Evolutionary conservation across 2,888 invertebrate genomes (phyloP).

Genomic region (Pterostichus madidus): DNA sequence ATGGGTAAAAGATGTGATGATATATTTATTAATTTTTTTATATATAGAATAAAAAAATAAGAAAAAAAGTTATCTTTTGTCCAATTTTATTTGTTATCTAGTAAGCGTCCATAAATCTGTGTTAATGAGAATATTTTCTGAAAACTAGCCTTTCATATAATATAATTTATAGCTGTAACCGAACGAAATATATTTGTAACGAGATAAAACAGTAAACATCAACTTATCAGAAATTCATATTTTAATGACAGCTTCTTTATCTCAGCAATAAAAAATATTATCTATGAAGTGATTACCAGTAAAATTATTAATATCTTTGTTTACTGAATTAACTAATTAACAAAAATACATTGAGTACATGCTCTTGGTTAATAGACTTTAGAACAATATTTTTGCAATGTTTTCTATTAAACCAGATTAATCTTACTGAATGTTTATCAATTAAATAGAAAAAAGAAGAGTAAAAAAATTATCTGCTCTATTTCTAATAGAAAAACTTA

Average conservation of each 20-base stretch:
- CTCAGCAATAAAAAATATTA: conserved; percentile 32
- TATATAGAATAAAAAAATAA: too few species aligned
- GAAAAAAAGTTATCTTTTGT: too few species aligned
- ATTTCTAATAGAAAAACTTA: conserved; percentile 3
- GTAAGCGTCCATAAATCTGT: conserved; percentile 11
- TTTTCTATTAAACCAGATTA: conserved; percentile 15
- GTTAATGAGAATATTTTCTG: not conserved
- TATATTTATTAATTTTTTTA: too few species aligned
- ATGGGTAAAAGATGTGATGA: too few species aligned
- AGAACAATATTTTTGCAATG: conserved; percentile 45
- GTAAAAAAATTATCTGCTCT: conserved; percentile 3
- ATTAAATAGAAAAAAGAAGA: not conserved
- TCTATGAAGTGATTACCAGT: conserved; percentile 34
- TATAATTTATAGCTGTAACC: conserved; percentile 2
- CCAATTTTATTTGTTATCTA: conserved; percentile 7
- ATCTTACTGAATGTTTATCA: conserved; percentile 10
- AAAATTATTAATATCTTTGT: conserved; percentile 58
- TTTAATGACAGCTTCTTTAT: conserved; percentile 28
- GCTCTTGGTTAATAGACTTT: conserved; percentile 42
- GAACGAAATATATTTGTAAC: conserved; percentile 9
- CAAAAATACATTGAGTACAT: conserved; percentile 48
- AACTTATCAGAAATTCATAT: conserved; percentile 19
- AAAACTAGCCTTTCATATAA: not conserved
- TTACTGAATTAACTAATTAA: conserved; percentile 56
- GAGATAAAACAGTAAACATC: conserved; percentile 24